Evolutionary conservation across 2,888 invertebrate species (phyloP).

Genomic region (Apodemia zela): DNA sequence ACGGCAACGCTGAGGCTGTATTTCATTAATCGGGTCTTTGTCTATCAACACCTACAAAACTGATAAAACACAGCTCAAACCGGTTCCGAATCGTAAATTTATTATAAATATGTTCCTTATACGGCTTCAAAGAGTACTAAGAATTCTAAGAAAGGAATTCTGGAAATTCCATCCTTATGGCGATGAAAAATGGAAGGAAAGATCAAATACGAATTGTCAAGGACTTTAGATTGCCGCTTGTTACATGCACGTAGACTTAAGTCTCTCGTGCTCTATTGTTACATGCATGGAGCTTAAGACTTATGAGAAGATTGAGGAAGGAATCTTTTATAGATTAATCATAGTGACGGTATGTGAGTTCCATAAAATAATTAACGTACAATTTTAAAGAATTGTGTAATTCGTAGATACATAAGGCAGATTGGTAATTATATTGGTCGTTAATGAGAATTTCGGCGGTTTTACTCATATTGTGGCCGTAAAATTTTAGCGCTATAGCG

Average conservation of each 20-base stretch:
- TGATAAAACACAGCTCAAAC: no score
- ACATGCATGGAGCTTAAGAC: not conserved
- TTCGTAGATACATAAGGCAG: not conserved
- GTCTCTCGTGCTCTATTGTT: not conserved
- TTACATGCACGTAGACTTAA: not conserved
- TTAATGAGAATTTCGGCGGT: not conserved
- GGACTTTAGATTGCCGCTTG: not conserved
- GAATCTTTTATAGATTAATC: not conserved
- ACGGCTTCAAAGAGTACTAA: no score
- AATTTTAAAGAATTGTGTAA: not conserved
- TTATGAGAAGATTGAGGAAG: not conserved
- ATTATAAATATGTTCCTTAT: no score
- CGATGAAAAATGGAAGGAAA: no score
- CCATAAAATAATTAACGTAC: not conserved
- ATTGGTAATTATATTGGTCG: not conserved
- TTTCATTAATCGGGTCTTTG: no score
- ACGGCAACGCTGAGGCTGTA: no score
- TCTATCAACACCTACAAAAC: no score
- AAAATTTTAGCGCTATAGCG: no score
- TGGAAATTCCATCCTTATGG: no score
- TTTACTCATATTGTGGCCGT: no score
- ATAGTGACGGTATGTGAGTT: not conserved
- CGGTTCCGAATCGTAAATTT: no score
- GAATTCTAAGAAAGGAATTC: no score
- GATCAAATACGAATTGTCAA: not conserved